phyloP scores from a whole-genome alignment of 2,113 vertebrate genomes.

The Oophaga pumilio region DNA sequence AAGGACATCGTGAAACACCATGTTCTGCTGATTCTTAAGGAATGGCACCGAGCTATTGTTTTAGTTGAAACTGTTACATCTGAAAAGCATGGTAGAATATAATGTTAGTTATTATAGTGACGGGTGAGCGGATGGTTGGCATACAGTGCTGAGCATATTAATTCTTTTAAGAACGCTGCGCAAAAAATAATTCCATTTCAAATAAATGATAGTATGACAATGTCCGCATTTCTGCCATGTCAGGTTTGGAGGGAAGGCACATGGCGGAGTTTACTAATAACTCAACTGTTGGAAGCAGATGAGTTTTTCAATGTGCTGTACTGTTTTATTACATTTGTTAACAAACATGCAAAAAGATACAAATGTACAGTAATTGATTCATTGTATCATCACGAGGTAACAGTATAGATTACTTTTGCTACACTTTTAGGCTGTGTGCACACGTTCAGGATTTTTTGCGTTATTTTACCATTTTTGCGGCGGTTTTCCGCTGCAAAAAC shows the following conservation, averaged over 20 bases:
- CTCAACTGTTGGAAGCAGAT: background rate
- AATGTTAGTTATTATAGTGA: constrained; percentile 9
- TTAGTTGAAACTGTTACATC: constrained; percentile 12
- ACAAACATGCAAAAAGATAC: background rate
- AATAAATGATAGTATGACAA: background rate
- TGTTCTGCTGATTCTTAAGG: constrained; percentile 42
- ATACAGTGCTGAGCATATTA: background rate
- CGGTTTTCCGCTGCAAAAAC: too few relatives aligned
- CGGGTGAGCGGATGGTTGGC: background rate
- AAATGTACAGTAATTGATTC: background rate
- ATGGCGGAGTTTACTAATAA: background rate
- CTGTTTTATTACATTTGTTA: background rate
- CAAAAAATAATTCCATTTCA: background rate
- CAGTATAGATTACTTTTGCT: background rate
- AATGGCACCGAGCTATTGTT: constrained; percentile 38
- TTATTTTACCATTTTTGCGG: too few relatives aligned
- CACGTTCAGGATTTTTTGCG: too few relatives aligned
- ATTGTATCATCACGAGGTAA: background rate
- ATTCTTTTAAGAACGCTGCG: background rate
- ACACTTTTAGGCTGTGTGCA: too few relatives aligned
- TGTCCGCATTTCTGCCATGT: background rate
- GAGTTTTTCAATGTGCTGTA: background rate
- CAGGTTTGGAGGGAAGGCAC: background rate
- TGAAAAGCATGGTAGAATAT: constrained; percentile 4
- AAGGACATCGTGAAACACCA: constrained; percentile 53